phyloP scores from a whole-genome alignment of 1,140 invertebrate genomes.

The Macrobrachium nipponense region DNA sequence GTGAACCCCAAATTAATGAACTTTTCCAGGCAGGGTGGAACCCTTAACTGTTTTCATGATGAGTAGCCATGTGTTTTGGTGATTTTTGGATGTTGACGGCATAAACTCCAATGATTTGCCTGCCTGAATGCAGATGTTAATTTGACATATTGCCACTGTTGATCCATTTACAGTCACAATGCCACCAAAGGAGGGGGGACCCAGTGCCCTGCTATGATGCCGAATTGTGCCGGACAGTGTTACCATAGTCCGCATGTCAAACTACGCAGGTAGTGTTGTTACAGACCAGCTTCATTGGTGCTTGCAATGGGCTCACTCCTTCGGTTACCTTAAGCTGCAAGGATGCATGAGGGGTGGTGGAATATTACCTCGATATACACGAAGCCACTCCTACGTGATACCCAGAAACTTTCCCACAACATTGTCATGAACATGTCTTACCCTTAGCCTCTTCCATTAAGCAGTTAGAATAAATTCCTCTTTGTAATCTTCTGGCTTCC shows the following conservation, averaged over 20 bases:
- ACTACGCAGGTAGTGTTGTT: constrained; percentile 59
- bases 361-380: background rate
- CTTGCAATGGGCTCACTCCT: constrained; percentile 44
- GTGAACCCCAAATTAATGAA: no score
- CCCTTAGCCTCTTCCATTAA: constrained; percentile 11
- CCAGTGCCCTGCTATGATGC: constrained; percentile 53
- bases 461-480: background rate
- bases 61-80: no score
- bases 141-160: constrained; percentile 10
- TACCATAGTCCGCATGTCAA: constrained; percentile 62
- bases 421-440: constrained; percentile 1
- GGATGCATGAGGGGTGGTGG: constrained; percentile 38
- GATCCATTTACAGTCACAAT: constrained; percentile 54
- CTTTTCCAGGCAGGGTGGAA: no score
- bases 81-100: no score
- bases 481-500: background rate
- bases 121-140: background rate
- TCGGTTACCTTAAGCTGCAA: constrained; percentile 31
- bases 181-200: constrained; percentile 49
- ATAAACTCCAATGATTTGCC: background rate
- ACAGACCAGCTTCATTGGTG: constrained; percentile 42
- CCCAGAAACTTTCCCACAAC: background rate
- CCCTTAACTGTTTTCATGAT: no score
- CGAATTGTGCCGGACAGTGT: constrained; percentile 58
- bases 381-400: background rate